Conservation (phyloP, 2,888 invertebrate genomes). For the Syrista parreyssii region DNA sequence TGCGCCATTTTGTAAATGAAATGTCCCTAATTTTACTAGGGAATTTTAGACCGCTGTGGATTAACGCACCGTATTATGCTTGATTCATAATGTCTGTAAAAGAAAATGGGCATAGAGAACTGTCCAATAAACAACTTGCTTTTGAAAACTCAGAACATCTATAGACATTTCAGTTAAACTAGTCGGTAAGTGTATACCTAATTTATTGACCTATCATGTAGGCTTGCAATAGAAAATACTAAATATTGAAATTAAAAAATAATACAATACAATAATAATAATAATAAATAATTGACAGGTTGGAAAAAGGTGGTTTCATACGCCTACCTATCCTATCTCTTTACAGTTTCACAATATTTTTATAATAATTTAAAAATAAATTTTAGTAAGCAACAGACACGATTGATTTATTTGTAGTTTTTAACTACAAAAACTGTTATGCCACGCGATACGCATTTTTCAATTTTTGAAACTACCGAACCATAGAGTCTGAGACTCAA, state of each 20-base stretch:
- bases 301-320: neutral
- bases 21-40: neutral
- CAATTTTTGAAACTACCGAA: neutral
- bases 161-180: neutral
- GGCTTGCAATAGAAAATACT: neutral
- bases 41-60: neutral
- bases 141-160: neutral
- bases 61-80: neutral
- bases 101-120: neutral
- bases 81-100: neutral
- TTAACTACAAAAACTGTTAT: neutral
- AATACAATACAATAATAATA: too few species aligned
- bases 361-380: neutral
- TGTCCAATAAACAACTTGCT: neutral
- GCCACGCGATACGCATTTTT: neutral
- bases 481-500: neutral
- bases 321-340: neutral
- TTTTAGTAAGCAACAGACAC: neutral
- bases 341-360: neutral
- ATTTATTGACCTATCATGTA: neutral
- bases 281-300: too few species aligned
- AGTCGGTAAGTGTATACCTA: neutral
- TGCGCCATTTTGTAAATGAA: neutral
- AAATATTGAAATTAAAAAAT: neutral
- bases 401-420: neutral